A percentile compares a stretch with the other conserved stretches of the same genome.
Evolutionary conservation across 2,888 invertebrate species (phyloP).

Genomic region (Argynnis bischoffii): DNA sequence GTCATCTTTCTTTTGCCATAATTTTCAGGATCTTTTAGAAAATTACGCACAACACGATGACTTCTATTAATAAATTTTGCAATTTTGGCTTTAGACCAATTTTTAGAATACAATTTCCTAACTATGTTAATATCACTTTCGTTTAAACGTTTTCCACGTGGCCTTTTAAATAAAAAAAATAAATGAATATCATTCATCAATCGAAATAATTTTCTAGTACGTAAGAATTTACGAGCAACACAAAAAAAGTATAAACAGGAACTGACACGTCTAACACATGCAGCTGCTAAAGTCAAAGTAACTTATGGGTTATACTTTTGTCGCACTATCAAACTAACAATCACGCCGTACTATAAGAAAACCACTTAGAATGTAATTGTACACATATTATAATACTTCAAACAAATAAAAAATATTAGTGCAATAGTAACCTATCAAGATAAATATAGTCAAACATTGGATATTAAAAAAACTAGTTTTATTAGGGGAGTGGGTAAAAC

Average conservation of each 20-base stretch:
- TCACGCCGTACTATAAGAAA: no score
- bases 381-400: no score
- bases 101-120: constrained; percentile 8
- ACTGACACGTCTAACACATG: background rate
- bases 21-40: constrained; percentile 2
- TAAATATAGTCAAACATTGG: no score
- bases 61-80: background rate
- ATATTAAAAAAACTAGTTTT: no score
- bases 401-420: no score
- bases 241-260: constrained; percentile 6
- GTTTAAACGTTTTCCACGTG: constrained; percentile 1
- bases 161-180: background rate
- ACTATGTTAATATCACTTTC: background rate
- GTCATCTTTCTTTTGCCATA: background rate
- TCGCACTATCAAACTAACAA: no score
- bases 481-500: no score
- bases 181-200: background rate
- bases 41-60: constrained; percentile 9
- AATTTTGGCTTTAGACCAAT: constrained; percentile 4
- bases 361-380: no score
- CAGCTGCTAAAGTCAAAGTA: no score
- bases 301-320: no score
- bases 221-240: background rate
- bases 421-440: no score
- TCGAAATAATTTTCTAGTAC: background rate